Evolutionary conservation across 1,140 invertebrate species (phyloP).

Genomic region (Drosophila tani): DNA sequence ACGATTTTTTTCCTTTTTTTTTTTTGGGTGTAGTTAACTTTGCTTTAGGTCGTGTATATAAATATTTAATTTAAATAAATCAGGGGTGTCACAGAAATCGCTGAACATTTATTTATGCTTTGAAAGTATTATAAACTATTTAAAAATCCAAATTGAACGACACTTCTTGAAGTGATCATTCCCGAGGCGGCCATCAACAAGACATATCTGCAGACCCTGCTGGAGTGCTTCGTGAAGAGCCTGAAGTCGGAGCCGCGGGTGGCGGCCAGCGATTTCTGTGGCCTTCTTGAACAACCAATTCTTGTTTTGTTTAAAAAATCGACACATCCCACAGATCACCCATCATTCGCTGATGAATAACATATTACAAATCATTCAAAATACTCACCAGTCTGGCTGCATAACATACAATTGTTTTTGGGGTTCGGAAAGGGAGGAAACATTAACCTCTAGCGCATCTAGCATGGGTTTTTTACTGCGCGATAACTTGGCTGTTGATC

Average conservation of each 20-base stretch:
- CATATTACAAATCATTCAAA: background rate
- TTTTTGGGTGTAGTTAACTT: background rate
- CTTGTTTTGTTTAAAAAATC: background rate
- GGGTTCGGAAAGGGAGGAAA: conserved; percentile 30
- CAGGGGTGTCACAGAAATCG: too few species aligned
- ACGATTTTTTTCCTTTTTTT: too few species aligned
- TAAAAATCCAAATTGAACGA: too few species aligned
- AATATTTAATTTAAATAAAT: background rate
- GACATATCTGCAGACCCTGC: conserved; percentile 92
- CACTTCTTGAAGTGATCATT: conserved; percentile 86
- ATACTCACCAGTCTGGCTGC: conserved; percentile 73
- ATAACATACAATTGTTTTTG: conserved; percentile 38
- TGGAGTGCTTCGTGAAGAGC: conserved; percentile 95
- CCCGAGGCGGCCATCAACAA: conserved; percentile 98
- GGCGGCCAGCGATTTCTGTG: conserved; percentile 85
- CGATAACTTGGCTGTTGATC: conserved; percentile 85
- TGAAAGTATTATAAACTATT: too few species aligned
- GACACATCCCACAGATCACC: conserved; percentile 1
- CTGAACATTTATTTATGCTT: too few species aligned
- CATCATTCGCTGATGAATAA: background rate
- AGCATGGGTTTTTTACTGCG: conserved; percentile 64
- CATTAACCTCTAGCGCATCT: conserved; percentile 45
- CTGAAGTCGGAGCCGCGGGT: conserved; percentile 97
- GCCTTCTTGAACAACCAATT: background rate
- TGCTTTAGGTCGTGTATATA: background rate